Evolutionary conservation across 1,140 invertebrate genomes (phyloP).

Genomic region (Oppia nitens): DNA sequence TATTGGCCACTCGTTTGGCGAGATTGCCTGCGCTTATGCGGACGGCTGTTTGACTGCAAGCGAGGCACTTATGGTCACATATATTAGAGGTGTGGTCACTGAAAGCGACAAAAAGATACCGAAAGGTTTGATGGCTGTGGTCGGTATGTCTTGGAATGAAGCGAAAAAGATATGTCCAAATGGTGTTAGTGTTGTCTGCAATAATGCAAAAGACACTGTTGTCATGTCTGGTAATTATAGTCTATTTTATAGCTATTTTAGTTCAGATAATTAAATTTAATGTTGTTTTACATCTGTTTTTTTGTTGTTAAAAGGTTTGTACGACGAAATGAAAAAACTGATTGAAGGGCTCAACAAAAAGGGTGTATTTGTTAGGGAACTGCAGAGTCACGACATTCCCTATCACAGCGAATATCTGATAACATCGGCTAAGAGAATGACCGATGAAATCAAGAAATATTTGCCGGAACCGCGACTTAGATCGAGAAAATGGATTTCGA

Average conservation of each 20-base stretch:
- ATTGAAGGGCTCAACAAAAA: conserved; percentile 50
- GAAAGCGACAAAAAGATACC: conserved; percentile 20
- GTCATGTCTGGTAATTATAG: conserved; percentile 78
- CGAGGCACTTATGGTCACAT: conserved; percentile 35
- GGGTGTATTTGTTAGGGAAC: conserved; percentile 66
- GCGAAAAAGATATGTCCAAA: conserved; percentile 48
- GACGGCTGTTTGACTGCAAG: too few species aligned
- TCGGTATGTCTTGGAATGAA: conserved; percentile 67
- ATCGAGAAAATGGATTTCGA: too few species aligned
- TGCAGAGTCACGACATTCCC: too few species aligned
- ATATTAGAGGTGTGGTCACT: conserved; percentile 26
- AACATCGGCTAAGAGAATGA: too few species aligned
- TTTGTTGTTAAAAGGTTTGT: too few species aligned
- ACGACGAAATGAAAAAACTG: too few species aligned
- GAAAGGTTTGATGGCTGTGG: conserved; percentile 54
- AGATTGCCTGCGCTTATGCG: too few species aligned
- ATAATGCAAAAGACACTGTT: conserved; percentile 82
- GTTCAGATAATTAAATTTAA: too few species aligned
- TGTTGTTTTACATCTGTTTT: too few species aligned
- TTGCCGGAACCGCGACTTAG: too few species aligned
- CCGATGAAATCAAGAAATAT: too few species aligned
- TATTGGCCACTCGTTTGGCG: conserved; percentile 37
- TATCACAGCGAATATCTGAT: conserved; percentile 87
- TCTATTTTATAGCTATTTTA: too few species aligned
- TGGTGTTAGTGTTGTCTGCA: conserved; percentile 70